phyloP scores from a whole-genome alignment of 2,888 invertebrate genomes.

The Shargacucullia verbasci region DNA sequence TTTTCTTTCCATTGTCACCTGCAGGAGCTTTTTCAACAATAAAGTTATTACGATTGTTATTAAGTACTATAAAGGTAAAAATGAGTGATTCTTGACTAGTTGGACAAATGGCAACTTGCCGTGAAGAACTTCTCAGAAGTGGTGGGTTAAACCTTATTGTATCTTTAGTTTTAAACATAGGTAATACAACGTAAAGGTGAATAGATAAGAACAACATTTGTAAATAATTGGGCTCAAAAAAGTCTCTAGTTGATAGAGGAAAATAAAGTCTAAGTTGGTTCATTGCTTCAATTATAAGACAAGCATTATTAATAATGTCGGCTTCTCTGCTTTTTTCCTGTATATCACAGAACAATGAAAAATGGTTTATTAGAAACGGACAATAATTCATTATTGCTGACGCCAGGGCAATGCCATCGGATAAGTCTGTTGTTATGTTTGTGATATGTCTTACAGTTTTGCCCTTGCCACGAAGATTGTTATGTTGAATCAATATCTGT shows the following conservation, averaged over 20 bases:
- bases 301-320: conserved; percentile 88
- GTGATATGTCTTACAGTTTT: conserved; percentile 69
- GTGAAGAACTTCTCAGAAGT: conserved; percentile 77
- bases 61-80: conserved; percentile 73
- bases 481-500: conserved; percentile 70
- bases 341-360: conserved; percentile 81
- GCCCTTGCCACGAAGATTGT: conserved; percentile 61
- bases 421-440: conserved; percentile 86
- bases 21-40: conserved; percentile 75
- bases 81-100: conserved; percentile 77
- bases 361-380: conserved; percentile 86
- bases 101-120: conserved; percentile 79
- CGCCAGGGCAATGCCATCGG: conserved; percentile 88
- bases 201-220: conserved; percentile 89
- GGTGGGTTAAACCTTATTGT: conserved; percentile 81
- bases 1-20: conserved; percentile 77
- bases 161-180: conserved; percentile 84
- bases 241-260: conserved; percentile 84
- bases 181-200: conserved; percentile 88
- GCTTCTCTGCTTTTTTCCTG: conserved; percentile 74
- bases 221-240: conserved; percentile 86
- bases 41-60: conserved; percentile 75
- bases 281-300: conserved; percentile 87
- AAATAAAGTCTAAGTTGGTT: conserved; percentile 87
- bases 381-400: conserved; percentile 89